phyloP scores from a whole-genome alignment of 2,113 vertebrate genomes.

The Monarcha castaneiventris region DNA sequence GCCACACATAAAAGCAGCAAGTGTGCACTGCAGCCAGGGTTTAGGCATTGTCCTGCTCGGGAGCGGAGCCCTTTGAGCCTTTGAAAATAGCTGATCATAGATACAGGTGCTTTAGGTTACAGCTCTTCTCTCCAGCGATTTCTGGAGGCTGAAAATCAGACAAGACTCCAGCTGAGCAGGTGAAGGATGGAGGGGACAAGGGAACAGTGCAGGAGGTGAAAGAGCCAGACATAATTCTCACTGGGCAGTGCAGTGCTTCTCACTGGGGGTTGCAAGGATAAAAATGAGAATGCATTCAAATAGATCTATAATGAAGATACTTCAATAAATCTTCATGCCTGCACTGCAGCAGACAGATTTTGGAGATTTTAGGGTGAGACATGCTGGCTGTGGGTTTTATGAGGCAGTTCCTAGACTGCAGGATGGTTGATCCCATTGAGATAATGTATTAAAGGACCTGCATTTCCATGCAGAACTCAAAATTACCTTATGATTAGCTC shows the following conservation, averaged over 20 bases:
- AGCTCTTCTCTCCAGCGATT: neutral
- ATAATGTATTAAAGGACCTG: neutral
- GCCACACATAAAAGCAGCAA: rapidly evolving
- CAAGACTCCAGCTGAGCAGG: neutral
- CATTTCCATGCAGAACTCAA: neutral
- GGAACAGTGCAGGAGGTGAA: neutral
- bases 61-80: neutral
- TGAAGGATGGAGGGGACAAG: neutral
- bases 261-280: neutral
- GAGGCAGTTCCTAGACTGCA: neutral
- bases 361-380: neutral
- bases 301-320: neutral
- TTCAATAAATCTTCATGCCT: neutral
- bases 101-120: neutral
- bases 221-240: neutral
- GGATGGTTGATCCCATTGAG: neutral
- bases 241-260: neutral
- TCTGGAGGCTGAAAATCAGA: neutral
- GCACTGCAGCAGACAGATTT: neutral
- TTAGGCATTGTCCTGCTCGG: neutral
- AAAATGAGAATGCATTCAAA: neutral
- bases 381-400: neutral
- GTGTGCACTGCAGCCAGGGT: neutral
- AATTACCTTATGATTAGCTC: neutral
- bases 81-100: neutral